Conservation (phyloP, 1,140 invertebrate species). For the Anadara kagoshimensis region DNA sequence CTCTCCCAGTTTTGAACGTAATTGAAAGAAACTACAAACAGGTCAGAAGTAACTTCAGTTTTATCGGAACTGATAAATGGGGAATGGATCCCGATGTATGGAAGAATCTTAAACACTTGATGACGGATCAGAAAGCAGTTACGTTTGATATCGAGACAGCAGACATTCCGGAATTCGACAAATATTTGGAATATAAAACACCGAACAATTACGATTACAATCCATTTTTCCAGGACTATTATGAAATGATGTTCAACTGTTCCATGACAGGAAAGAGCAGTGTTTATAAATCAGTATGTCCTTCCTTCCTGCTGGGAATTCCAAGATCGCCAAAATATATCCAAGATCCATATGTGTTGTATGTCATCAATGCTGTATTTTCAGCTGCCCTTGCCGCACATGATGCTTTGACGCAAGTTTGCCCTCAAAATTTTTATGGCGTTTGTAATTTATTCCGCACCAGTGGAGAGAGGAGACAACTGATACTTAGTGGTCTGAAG, state of each 20-base stretch:
- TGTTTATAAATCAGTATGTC: slow-evolving; percentile 16
- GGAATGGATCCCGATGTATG: slow-evolving; percentile 83
- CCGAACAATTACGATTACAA: slow-evolving; percentile 68
- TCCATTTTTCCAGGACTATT: slow-evolving; percentile 76
- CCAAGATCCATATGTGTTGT: slow-evolving; percentile 68
- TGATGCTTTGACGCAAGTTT: slow-evolving; percentile 50
- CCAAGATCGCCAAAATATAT: slow-evolving; percentile 57
- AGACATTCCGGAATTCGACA: slow-evolving; percentile 71
- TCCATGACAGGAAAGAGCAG: slow-evolving; percentile 31
- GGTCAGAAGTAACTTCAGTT: slow-evolving; percentile 76
- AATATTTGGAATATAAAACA: slow-evolving; percentile 69
- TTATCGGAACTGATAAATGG: slow-evolving; percentile 87
- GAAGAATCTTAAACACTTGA: slow-evolving; percentile 78
- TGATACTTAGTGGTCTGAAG: slow-evolving; percentile 55
- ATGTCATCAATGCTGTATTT: slow-evolving; percentile 70
- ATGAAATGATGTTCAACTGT: slow-evolving; percentile 72
- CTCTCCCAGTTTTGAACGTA: slow-evolving; percentile 80
- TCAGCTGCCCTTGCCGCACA: slow-evolving; percentile 63
- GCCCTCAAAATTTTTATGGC: slow-evolving; percentile 38
- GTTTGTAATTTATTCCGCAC: slow-evolving; percentile 56
- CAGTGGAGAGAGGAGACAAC: slow-evolving; percentile 59
- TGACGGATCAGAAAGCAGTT: slow-evolving; percentile 57
- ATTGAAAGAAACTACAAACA: slow-evolving; percentile 72
- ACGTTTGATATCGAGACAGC: slow-evolving; percentile 74
- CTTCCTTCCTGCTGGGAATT: slow-evolving; percentile 39